Percentiles rank a stretch among this genome's conserved stretches.
Evolutionary conservation across 2,113 vertebrate genomes (phyloP).

Genomic region (Odobenus rosmarus): DNA sequence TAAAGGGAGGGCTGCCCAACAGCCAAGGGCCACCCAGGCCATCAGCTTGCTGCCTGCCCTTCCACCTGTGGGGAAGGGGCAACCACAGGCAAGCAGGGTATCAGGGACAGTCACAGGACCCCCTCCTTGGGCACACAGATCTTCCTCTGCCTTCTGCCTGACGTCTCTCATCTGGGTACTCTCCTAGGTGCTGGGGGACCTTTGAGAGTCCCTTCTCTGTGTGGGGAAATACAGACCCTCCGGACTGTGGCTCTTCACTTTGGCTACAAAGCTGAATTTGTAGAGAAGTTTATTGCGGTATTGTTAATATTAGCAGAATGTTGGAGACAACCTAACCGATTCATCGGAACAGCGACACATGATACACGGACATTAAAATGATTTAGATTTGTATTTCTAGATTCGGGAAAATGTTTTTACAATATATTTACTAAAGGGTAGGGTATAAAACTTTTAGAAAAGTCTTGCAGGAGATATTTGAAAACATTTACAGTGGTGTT

Average conservation of each 20-base stretch:
- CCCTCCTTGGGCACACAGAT: not conserved
- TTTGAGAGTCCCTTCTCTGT: not conserved
- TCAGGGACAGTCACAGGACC: not conserved
- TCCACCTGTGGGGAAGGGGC: not conserved
- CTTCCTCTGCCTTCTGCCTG: not conserved
- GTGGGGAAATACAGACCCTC: not conserved
- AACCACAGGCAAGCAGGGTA: too few relatives aligned
- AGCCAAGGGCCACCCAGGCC: not conserved
- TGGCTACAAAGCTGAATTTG: not conserved
- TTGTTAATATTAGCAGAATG: not conserved
- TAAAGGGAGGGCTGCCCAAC: not conserved
- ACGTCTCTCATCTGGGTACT: not conserved
- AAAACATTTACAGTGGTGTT: slow-evolving; percentile 44
- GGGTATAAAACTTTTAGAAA: slow-evolving; percentile 59
- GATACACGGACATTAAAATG: slow-evolving; percentile 50
- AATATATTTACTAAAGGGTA: slow-evolving; percentile 7
- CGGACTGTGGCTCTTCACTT: not conserved
- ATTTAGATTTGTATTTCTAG: slow-evolving; percentile 6
- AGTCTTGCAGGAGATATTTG: slow-evolving; percentile 47
- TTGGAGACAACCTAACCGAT: not conserved
- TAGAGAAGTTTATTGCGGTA: not conserved
- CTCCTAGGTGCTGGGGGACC: not conserved
- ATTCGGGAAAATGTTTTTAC: slow-evolving; percentile 11
- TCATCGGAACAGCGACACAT: slow-evolving; percentile 35
- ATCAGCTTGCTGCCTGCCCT: not conserved